A percentile compares a stretch with the other conserved stretches of the same genome.
These are phyloP conservation scores for Monarcha castaneiventris DNA, from an alignment of 2,113 vertebrate genomes.

Conservation along the genomic window DNA sequence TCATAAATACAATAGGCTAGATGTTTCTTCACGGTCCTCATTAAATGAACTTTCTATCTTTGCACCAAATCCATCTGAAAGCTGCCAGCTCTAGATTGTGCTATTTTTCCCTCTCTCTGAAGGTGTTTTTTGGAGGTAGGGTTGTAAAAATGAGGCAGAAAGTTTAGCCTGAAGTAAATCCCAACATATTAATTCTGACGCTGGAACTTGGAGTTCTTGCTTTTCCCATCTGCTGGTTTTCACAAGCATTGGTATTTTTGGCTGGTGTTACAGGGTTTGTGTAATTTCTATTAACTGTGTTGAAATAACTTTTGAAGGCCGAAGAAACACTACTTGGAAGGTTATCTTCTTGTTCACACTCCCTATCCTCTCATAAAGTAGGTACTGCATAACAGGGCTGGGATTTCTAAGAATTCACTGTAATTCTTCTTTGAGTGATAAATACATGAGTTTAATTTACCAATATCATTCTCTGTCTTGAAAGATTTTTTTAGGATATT, in stretches of 20 bases:
- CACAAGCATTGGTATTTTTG: slow-evolving; percentile 50
- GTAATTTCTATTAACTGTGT: slow-evolving; percentile 49
- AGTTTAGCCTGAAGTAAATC: background rate
- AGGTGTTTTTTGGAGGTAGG: background rate
- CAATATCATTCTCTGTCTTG: background rate
- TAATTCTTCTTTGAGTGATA: background rate
- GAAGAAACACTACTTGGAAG: background rate
- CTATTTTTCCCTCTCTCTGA: background rate
- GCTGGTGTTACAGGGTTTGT: slow-evolving; percentile 25
- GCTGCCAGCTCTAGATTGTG: background rate
- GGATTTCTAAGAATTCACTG: background rate
- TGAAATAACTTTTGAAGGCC: slow-evolving; percentile 51
- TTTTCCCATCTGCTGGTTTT: slow-evolving; percentile 55
- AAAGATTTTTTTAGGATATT: background rate
- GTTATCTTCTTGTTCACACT: slow-evolving; percentile 1
- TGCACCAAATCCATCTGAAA: background rate
- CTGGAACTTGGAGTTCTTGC: slow-evolving; percentile 23
- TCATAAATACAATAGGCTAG: background rate
- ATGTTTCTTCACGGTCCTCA: background rate
- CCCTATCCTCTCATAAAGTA: background rate
- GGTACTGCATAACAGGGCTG: background rate
- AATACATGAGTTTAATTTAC: background rate
- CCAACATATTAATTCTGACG: background rate
- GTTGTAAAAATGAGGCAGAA: background rate
- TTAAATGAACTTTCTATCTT: background rate